Evolutionary conservation across 2,888 invertebrate genomes (phyloP).

Genomic region (Vanessa cardui): DNA sequence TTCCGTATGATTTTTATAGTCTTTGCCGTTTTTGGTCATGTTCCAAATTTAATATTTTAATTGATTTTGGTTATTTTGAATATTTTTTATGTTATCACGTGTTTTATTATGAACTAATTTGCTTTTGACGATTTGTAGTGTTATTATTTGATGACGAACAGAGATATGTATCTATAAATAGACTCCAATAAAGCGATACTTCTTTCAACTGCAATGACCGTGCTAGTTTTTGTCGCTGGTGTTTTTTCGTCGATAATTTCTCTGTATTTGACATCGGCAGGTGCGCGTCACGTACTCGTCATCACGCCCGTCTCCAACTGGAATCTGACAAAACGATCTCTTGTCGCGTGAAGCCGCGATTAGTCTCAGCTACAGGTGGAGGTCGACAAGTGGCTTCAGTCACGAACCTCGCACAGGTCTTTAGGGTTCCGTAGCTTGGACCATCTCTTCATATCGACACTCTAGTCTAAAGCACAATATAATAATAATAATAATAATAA

Average conservation of each 20-base stretch:
- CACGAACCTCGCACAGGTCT: conserved; percentile 38
- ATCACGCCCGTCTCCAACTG: conserved; percentile 46
- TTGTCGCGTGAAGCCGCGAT: conserved; percentile 52
- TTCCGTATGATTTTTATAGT: background rate
- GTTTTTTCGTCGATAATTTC: conserved; percentile 10
- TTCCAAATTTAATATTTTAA: background rate
- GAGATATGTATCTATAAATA: no score
- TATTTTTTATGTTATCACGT: no score
- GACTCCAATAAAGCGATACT: no score
- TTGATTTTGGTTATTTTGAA: background rate
- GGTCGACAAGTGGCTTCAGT: conserved; percentile 51
- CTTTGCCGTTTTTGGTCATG: background rate
- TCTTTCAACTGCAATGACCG: no score
- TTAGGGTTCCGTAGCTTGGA: conserved; percentile 19
- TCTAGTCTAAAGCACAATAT: background rate
- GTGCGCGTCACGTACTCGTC: conserved; percentile 48
- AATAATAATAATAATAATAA: no score
- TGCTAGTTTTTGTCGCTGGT: conserved; percentile 22
- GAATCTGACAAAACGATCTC: conserved; percentile 37
- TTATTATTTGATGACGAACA: no score
- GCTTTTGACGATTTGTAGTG: no score
- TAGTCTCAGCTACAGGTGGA: conserved; percentile 71
- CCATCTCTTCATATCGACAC: background rate
- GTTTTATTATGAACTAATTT: no score
- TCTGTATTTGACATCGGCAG: conserved; percentile 33